Evolutionary conservation across 2,888 invertebrate species (phyloP), one percentile per base, ranked within the genome.

Genomic region (Drosophila bunnanda): DNA sequence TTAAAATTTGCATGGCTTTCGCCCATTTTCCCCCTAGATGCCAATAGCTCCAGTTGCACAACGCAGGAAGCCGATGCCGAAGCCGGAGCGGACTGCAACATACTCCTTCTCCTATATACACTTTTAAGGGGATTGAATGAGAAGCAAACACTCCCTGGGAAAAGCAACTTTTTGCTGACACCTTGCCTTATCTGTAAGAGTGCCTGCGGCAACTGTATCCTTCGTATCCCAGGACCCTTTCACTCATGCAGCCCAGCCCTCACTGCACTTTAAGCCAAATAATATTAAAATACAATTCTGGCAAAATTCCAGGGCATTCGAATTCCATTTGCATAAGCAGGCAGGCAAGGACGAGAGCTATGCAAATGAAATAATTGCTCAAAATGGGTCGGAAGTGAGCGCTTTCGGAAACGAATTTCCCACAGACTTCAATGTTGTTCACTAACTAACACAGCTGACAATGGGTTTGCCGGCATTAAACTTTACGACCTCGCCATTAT

Each of bases 391-490:
- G 73, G 44, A 75, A 72, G 50, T 52, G 59, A 76, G 44, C 55
- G 48, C 59, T 54, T 44, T 39, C 7, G n/a, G 54, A 54, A 70
- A 52, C 39, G 52, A 32, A n/a, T 34, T 64, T 54, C 22, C 28
- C 46, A 41, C 52, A 67, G 36, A 71, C 61, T 81, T 73, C 55
- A 62, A 76, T 73, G 68, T 36, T 44, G 22, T 41, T 54, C 73
- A 66, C 80, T 62, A 86, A 77, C 80, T 74, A 70, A 82, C 64
- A 66, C 77, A 69, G 68, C 68, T 82, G 80, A 71, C 86, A 85
- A 88, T 85, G 74, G 76, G 70, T 69, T 79, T 74, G 74, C 72
- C 77, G 68, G 80, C 77, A 82, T 89, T 76, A 79, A 89, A 78
- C 50, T 80, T 86, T 82, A 89, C 75, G 70, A 64, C 56, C 67